These are phyloP conservation scores for Spatula clypeata DNA, from an alignment of 2,797 vertebrate genomes.

Conservation along the genomic window DNA sequence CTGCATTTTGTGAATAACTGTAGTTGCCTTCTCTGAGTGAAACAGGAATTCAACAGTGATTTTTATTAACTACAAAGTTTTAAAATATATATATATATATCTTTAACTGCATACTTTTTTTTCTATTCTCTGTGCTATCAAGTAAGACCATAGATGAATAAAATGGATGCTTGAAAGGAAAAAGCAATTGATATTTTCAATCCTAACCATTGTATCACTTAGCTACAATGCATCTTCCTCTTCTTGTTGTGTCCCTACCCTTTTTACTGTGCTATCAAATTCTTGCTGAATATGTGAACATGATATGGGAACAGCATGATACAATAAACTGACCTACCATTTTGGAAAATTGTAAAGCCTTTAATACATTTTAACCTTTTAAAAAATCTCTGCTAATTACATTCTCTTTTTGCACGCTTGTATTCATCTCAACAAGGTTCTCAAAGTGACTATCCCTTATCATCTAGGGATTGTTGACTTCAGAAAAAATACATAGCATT, in stretches of 20 bases:
- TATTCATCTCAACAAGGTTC: background rate
- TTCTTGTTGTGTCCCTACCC: background rate
- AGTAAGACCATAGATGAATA: background rate
- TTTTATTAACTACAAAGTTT: background rate
- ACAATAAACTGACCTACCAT: background rate
- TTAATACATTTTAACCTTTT: background rate
- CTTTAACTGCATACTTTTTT: fast-evolving
- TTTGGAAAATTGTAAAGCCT: background rate
- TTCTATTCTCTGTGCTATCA: background rate
- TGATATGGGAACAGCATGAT: background rate
- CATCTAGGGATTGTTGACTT: background rate
- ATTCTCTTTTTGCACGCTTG: background rate
- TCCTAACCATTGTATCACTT: background rate
- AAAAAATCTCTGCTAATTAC: background rate
- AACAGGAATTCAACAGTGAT: background rate
- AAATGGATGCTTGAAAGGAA: background rate
- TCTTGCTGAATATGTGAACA: background rate
- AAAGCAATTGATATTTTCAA: background rate
- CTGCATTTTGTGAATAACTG: background rate
- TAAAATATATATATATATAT: background rate
- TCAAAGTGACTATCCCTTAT: background rate
- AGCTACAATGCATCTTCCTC: background rate
- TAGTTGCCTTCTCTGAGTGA: background rate
- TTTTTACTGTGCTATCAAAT: background rate
- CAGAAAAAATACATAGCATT: background rate